Conservation (phyloP, 2,888 invertebrate genomes). For the Steinernema scapterisci region DNA sequence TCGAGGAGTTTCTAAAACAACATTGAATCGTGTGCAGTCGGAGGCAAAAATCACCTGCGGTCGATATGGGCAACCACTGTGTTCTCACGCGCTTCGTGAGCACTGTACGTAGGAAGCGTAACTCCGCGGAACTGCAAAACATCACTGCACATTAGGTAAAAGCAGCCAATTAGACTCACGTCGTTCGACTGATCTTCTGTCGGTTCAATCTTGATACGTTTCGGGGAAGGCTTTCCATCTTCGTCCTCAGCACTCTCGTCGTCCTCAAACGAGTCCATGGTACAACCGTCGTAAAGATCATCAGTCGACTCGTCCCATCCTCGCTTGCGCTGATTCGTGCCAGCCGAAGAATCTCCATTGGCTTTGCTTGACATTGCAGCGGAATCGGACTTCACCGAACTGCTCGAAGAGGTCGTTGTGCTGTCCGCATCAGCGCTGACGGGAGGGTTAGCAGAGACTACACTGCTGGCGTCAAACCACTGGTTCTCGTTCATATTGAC, state of each 20-base stretch:
- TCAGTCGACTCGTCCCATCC: background rate
- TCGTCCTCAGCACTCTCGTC: background rate
- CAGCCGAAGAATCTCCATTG: too few relatives aligned
- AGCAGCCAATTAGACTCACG: background rate
- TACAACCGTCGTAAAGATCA: too few relatives aligned
- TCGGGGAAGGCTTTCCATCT: background rate
- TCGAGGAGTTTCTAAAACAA: too few relatives aligned
- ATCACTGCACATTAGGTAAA: too few relatives aligned
- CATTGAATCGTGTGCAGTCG: background rate
- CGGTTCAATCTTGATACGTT: background rate
- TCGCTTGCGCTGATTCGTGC: background rate
- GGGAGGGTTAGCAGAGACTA: background rate
- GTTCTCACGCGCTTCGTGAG: background rate
- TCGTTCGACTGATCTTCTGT: background rate
- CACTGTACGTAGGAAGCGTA: background rate
- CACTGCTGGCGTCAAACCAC: background rate
- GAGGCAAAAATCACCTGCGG: background rate
- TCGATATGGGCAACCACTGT: background rate
- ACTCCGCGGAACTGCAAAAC: too few relatives aligned
- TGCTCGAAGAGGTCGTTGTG: constrained; percentile 1
- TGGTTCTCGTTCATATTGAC: too few relatives aligned
- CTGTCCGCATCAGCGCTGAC: background rate
- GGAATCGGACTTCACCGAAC: too few relatives aligned
- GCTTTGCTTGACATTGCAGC: too few relatives aligned
- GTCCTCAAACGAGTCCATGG: background rate